Percentiles rank a stretch among this genome's conserved stretches.
Evolutionary conservation across 2,113 vertebrate species (phyloP).

Genomic region (Odontesthes bonariensis): DNA sequence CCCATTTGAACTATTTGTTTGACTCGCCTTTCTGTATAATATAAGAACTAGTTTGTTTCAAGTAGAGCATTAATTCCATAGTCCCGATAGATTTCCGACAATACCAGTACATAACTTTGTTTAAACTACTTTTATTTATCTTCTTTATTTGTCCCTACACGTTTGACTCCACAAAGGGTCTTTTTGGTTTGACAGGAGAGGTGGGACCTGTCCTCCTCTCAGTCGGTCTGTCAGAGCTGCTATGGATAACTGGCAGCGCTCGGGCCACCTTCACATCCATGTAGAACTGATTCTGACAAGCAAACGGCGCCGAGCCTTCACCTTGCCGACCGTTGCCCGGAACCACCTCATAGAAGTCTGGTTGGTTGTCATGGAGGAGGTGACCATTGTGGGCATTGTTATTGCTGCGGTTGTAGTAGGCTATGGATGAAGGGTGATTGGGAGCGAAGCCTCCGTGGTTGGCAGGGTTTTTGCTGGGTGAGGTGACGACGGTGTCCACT

Average conservation of each 20-base stretch:
- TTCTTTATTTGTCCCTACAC: conserved; percentile 80
- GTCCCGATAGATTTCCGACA: background rate
- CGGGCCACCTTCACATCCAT: conserved; percentile 92
- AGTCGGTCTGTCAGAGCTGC: conserved; percentile 92
- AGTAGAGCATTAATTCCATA: background rate
- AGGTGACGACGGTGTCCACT: conserved; percentile 92
- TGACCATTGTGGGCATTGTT: conserved; percentile 98
- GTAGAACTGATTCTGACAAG: conserved; percentile 89
- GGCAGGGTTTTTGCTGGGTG: conserved; percentile 84
- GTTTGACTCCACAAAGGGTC: conserved; percentile 99
- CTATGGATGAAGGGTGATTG: conserved; percentile 86
- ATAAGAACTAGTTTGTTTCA: conserved; percentile 7
- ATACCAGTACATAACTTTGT: background rate
- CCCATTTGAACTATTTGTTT: background rate
- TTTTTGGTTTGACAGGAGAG: conserved; percentile 99
- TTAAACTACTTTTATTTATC: background rate
- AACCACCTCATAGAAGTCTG: conserved; percentile 70
- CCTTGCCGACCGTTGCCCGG: conserved; percentile 81
- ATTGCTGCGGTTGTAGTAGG: conserved; percentile 99
- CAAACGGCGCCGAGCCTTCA: conserved; percentile 87
- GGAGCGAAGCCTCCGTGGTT: conserved; percentile 74
- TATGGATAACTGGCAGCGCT: conserved; percentile 92
- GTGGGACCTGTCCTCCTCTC: conserved; percentile 89
- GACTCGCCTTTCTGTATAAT: background rate
- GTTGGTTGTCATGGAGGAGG: conserved; percentile 90